Percentiles rank a stretch among this genome's conserved stretches.
phyloP scores from a whole-genome alignment of 2,113 vertebrate genomes.

The Saiga tatarica region DNA sequence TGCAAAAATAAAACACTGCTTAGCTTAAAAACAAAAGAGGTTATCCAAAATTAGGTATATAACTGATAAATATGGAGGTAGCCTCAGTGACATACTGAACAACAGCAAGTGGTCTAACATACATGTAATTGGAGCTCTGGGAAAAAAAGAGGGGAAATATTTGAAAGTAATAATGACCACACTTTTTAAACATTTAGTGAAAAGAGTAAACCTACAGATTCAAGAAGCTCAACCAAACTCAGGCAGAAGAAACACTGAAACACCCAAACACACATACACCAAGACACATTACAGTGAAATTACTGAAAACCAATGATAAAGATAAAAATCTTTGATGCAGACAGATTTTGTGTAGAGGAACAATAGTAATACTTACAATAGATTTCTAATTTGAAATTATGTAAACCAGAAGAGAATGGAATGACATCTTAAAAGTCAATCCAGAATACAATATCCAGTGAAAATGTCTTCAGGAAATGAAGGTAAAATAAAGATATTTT shows the following conservation, averaged over 20 bases:
- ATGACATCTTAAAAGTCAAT: background rate
- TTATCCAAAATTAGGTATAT: background rate
- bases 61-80: background rate
- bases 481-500: conserved; percentile 24
- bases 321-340: background rate
- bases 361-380: background rate
- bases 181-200: background rate
- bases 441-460: background rate
- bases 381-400: background rate
- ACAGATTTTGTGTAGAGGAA: background rate
- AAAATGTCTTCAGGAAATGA: conserved; percentile 10
- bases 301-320: background rate
- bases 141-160: background rate
- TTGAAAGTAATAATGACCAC: background rate
- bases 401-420: background rate
- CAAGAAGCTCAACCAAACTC: background rate
- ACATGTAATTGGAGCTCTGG: background rate
- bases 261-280: background rate
- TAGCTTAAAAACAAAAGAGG: background rate
- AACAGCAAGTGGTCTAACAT: background rate
- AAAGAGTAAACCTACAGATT: background rate
- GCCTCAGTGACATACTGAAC: background rate
- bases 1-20: background rate
- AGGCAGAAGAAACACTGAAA: conserved; percentile 6
- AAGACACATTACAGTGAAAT: background rate